A percentile compares a stretch with the other conserved stretches of the same genome.
These are phyloP conservation scores for Pelecanus crispus DNA, from an alignment of 2,113 vertebrate species.

Conservation along the genomic window DNA sequence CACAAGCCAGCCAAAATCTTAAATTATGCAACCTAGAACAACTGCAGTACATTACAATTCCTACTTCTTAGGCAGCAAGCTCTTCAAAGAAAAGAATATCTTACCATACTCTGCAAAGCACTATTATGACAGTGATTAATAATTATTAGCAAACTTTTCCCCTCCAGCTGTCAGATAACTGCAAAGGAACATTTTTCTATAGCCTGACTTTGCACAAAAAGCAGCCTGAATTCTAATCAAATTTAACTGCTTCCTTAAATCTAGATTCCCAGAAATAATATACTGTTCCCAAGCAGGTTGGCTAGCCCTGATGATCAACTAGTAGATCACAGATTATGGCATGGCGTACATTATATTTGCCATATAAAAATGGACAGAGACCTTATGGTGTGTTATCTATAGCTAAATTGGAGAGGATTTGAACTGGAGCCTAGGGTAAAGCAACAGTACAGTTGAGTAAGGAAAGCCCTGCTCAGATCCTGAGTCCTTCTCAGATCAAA, in stretches of 20 bases:
- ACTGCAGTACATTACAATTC: neutral
- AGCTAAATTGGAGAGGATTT: neutral
- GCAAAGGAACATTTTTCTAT: neutral
- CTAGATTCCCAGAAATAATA: neutral
- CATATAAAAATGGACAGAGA: neutral
- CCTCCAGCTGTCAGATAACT: constrained; percentile 26
- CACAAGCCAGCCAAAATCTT: neutral
- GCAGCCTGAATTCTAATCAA: constrained; percentile 2
- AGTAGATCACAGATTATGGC: neutral
- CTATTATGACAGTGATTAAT: constrained; percentile 17
- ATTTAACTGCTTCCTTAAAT: neutral
- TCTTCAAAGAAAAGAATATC: constrained; percentile 23
- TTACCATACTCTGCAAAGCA: constrained; percentile 6
- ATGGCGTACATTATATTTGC: neutral
- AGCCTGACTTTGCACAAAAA: neutral
- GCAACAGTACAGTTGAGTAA: neutral
- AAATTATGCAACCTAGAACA: constrained; percentile 12
- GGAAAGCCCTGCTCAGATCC: neutral
- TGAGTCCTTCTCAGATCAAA: neutral
- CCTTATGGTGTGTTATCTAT: neutral
- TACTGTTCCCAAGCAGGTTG: neutral
- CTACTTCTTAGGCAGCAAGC: neutral
- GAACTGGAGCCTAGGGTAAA: neutral
- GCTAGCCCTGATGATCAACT: neutral
- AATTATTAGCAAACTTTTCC: constrained; percentile 43